Evolutionary conservation across 2,888 invertebrate species (phyloP), one percentile per base, ranked within the genome.

Genomic region (Acleris literana): DNA sequence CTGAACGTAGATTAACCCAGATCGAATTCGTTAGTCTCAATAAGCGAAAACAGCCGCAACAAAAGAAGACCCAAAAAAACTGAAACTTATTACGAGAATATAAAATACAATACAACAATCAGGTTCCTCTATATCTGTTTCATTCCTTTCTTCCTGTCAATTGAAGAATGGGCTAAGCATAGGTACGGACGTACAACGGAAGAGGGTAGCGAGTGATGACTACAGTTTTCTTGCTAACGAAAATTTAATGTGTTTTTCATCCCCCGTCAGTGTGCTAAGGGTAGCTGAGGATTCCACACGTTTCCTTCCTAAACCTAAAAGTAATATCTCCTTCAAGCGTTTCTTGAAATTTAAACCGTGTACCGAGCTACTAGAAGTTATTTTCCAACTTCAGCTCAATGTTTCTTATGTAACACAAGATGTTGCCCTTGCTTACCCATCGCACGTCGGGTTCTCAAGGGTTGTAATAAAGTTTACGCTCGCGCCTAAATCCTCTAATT

Each of bases 211-310:
- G 46, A 20, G 44, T n/a, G 44, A 57, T 57, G 57, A 57, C 46
- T 57, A n/a, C 18, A 6, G n/a, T 11, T 43, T 25, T 57, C 17
- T 17, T 16, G 22, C 44, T 43, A 56, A 57, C 57, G 57, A 46
- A 57, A 57, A 44, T 57, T 46, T 57, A 57, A 57, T 57, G 57
- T 44, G 22, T 46, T 57, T 57, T 46, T 57, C 46, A 57, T 57
- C 57, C 46, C 11, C 25, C 44, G 17, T 20, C 46, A 46, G 46
- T 57, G 46, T 57, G 20, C 22, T 43, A n/a, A 54, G 22, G 49
- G 18, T 49, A 17, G 18, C 49, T 13, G 17, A 46, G 46, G 16
- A 46, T 46, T 46, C 17, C 17, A 39, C 13, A 39, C 13, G 4
- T 13, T 46, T 17, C n/a, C 46, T 46, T 46, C 13, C 39, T 13